Base-by-base conservation (phyloP, 2,888 invertebrate species). In the Rhagonycha fulva region DNA sequence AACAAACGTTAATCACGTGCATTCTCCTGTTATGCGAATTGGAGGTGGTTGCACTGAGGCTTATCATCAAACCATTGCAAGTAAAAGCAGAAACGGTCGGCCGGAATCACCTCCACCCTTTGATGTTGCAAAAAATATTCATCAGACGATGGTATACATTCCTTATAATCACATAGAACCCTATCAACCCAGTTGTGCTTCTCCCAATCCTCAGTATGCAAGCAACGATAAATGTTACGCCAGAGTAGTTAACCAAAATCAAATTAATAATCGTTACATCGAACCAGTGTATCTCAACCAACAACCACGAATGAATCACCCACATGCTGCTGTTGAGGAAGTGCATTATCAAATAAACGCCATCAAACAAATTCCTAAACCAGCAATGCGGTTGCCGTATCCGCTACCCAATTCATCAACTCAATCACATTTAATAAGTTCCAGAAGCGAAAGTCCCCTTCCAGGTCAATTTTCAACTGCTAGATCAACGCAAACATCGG, bases 61-160 rank as follows among this genome's bases (percentile, higher is more conserved):
- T 32, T 84, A 84, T 70, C 87, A 87, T 73, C 86, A 86, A 77
- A 83, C 86, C 14, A 74, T 86, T 26, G 85, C 87, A 5, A 81
- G 84, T 63, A 73, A 79, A 83, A 87, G 87, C 60, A 87, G 88
- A 69, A 89, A 87, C 77, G 89, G 90, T 2, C 88, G 93, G 19
- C 93, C 93, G 0, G 92, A 93, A 85, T 93, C 93, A 0, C 93
- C 94, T 7, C 93, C 94, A 0, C 93, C 94, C 0, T 90, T 93
- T 76, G 88, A 88, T 72, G 82, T 88, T 70, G 86, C 87, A 0
- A 89, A 92, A 47, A 91, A 89, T 80, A 92, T 92, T 84, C 93
- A 93, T 79, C 93, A 93, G 85, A 91, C 93, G 1, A 91, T 93
- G 87, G 90, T 91, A 63, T 90, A 93, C 79, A 92, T 94, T 82